A percentile compares a stretch with the other conserved stretches of the same genome.
phyloP scores from a whole-genome alignment of 2,888 invertebrate genomes.

The Eupithecia vulgata region DNA sequence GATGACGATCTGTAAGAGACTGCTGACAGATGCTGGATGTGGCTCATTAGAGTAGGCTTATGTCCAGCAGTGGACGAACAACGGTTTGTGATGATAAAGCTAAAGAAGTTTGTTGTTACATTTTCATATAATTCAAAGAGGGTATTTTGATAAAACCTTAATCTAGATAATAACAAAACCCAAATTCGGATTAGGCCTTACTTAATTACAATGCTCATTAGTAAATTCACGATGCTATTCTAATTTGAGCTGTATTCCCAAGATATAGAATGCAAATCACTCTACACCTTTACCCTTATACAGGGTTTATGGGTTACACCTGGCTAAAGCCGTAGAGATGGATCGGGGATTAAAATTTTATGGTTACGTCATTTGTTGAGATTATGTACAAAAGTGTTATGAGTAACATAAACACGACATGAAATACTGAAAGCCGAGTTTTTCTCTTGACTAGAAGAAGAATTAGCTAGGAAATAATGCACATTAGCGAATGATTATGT shows the following conservation, averaged over 20 bases:
- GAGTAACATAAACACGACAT: background rate
- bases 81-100: background rate
- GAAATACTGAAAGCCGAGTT: background rate
- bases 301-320: slow-evolving; percentile 19
- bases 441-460: background rate
- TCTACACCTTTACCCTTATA: background rate
- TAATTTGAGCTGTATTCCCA: background rate
- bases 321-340: slow-evolving; percentile 24
- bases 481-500: no score
- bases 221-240: background rate
- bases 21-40: background rate
- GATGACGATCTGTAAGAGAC: background rate
- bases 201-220: slow-evolving; percentile 12
- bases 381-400: slow-evolving; percentile 4
- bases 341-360: slow-evolving; percentile 27
- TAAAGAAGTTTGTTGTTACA: background rate
- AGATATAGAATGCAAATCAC: background rate
- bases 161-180: slow-evolving; percentile 3
- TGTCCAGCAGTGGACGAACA: background rate
- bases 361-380: slow-evolving; percentile 33
- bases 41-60: background rate
- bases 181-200: slow-evolving; percentile 4
- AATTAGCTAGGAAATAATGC: background rate
- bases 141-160: background rate
- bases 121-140: background rate